phyloP scores from a whole-genome alignment of 2,797 vertebrate genomes.

The Melanotaenia nigrans region DNA sequence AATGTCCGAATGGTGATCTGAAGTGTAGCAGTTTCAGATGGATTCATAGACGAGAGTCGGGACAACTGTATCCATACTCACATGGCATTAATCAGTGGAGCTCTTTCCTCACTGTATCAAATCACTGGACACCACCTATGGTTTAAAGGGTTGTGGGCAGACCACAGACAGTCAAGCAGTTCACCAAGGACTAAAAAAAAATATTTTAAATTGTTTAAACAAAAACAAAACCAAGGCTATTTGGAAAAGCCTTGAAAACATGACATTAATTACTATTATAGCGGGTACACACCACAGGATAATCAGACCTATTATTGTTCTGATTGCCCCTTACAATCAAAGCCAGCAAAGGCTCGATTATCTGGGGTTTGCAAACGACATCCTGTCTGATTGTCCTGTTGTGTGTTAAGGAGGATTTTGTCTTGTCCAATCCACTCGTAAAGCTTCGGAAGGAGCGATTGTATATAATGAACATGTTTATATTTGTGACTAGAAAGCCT shows the following conservation, averaged over 20 bases:
- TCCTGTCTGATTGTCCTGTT: no score
- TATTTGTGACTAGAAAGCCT: no score
- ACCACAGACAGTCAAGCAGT: constrained; percentile 23
- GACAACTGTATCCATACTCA: constrained; percentile 56
- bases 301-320: no score
- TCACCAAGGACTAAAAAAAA: constrained; percentile 22
- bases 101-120: constrained; percentile 41
- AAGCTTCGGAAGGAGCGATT: no score
- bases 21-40: constrained; percentile 59
- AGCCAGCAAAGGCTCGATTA: no score
- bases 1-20: constrained; percentile 65
- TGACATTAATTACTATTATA: not conserved
- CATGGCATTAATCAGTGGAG: constrained; percentile 63
- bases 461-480: no score
- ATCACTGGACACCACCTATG: constrained; percentile 51
- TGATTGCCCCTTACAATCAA: no score
- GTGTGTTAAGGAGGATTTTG: no score
- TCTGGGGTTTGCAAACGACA: no score
- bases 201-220: constrained; percentile 12
- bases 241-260: not conserved
- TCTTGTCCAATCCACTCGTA: no score
- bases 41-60: constrained; percentile 60
- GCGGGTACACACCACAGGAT: no score
- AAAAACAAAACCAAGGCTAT: constrained; percentile 5
- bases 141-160: constrained; percentile 46